Evolutionary conservation across 2,797 vertebrate genomes (phyloP), one percentile per base, ranked within the genome.

Genomic region (Molossus alvarezi): DNA sequence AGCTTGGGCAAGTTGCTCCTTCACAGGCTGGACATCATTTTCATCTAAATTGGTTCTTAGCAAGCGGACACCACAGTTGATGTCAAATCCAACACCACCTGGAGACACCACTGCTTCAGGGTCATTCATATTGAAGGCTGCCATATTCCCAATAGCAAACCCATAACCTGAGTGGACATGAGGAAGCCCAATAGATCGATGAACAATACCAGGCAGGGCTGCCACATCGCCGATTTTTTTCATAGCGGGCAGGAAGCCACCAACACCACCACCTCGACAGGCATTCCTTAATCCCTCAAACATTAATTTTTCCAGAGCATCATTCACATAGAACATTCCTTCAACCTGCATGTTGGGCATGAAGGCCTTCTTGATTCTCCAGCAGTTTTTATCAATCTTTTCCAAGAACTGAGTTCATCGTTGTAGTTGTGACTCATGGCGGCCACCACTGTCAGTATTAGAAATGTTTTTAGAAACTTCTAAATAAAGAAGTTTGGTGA

Each of bases 171-270:
- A 99, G 98, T 99, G 99, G 82, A 99, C 99, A 96, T 99, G 99
- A 0, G 99, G 99, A 67, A 99, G 99, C 0, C 99, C 99, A 92
- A 99, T 99, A 80, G 99, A 99, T 92, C 97, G 98, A 0, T 99
- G 99, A 25, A 99, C 98, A 83, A 99, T 99, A 27, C 99, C 99
- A 0, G 99, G 99, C 58, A 99, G 98, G 1, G 99, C 99, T 23
- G 99, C 99, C 86, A 99, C 99, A 17, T 99, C 99, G 15, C 99
- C 99, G 45, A 99, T 99, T 90, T 99, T 99, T 71, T 99, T 99
- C 99, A 99, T 99, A 51, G 99, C 99, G 0, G 99, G 99, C 67
- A 99, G 98, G 97, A 99, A 99, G 3, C 99, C 99, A 12, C 99
- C 99, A 0, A 99, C 97, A 75, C 99, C 99, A 6, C 41, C 41